A percentile compares a stretch with the other conserved stretches of the same genome.
Evolutionary conservation across 2,888 invertebrate species (phyloP).

Genomic region (Megastigmus dorsalis): DNA sequence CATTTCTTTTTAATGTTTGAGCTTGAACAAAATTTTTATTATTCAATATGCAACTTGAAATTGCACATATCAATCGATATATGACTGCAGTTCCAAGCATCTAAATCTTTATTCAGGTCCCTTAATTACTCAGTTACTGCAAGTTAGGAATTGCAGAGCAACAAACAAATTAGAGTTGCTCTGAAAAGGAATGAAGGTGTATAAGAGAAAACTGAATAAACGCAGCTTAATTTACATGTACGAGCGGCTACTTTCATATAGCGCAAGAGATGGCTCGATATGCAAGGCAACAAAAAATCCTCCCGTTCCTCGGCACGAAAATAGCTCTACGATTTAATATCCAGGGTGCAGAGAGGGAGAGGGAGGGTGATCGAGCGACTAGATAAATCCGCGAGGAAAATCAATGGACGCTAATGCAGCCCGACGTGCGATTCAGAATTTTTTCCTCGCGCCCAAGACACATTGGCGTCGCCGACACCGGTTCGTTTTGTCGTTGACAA

Average conservation of each 20-base stretch:
- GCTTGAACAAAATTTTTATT: too few species aligned
- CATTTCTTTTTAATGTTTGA: too few species aligned
- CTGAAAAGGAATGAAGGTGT: too few species aligned
- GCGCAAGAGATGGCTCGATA: constrained; percentile 39
- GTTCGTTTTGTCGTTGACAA: constrained; percentile 14
- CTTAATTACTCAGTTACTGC: too few species aligned
- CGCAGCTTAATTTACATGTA: constrained; percentile 29
- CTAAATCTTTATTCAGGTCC: too few species aligned
- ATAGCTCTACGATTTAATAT: constrained; percentile 51
- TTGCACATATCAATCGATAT: too few species aligned
- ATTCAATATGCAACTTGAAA: too few species aligned
- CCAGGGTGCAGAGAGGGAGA: constrained; percentile 20
- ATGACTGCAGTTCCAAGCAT: too few species aligned
- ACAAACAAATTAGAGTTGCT: too few species aligned
- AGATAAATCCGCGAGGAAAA: constrained; percentile 47
- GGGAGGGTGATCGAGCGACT: constrained; percentile 33
- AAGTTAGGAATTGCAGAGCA: too few species aligned
- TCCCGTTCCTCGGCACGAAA: constrained; percentile 29
- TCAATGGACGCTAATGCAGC: constrained; percentile 50
- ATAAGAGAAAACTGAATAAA: neutral
- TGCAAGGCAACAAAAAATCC: constrained; percentile 37
- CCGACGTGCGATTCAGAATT: constrained; percentile 30
- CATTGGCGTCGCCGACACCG: neutral
- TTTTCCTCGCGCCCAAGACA: constrained; percentile 3
- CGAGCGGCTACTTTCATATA: constrained; percentile 10